phyloP scores from a whole-genome alignment of 2,888 invertebrate genomes.

The Glaucopsyche alexis region DNA sequence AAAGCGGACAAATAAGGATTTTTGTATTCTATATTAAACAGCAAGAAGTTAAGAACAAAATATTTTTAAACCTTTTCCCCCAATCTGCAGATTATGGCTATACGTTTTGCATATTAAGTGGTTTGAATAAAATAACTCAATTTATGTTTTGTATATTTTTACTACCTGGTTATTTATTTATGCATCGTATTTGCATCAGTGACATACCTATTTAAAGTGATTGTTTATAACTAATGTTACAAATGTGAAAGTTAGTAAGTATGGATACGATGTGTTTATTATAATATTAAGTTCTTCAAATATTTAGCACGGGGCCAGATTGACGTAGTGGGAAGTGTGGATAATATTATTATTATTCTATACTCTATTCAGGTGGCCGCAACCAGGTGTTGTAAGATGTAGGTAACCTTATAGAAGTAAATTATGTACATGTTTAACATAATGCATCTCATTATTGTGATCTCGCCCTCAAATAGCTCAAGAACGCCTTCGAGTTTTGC shows the following conservation, averaged over 20 bases:
- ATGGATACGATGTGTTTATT: too few relatives aligned
- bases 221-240: too few relatives aligned
- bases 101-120: conserved; percentile 6
- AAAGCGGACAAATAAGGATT: not conserved
- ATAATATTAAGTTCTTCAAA: too few relatives aligned
- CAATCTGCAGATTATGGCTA: not conserved
- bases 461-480: conserved; percentile 47
- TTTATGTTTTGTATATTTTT: not conserved
- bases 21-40: not conserved
- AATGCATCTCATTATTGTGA: conserved; percentile 34
- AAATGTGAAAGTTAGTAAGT: too few relatives aligned
- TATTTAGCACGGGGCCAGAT: too few relatives aligned
- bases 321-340: too few relatives aligned
- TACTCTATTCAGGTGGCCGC: not conserved
- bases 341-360: not conserved
- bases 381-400: conserved; percentile 5
- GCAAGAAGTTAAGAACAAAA: not conserved
- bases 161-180: not conserved
- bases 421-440: conserved; percentile 34
- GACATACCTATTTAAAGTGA: too few relatives aligned
- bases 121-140: not conserved
- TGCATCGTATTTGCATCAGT: not conserved
- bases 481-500: conserved; percentile 45
- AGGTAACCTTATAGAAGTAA: not conserved
- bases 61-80: not conserved